Conservation (phyloP, 2,888 invertebrate species). For the Pyralis farinalis region DNA sequence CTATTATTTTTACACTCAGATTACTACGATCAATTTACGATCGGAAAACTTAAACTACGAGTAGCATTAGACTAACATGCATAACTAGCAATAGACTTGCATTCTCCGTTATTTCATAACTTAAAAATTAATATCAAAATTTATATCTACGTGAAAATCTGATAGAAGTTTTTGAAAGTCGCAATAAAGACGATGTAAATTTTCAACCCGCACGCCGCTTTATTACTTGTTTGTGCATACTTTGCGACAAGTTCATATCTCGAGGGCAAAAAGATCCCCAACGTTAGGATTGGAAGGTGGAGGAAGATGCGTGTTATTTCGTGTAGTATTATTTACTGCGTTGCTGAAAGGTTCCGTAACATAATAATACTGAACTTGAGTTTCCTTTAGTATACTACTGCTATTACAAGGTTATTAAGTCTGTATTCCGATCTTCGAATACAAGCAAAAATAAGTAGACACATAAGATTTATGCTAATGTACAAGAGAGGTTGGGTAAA, state of each 20-base stretch:
- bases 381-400: no score
- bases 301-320: constrained; percentile 4
- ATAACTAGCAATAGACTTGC: no score
- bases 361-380: not conserved
- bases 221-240: constrained; percentile 10
- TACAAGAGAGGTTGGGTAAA: no score
- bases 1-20: no score
- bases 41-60: no score
- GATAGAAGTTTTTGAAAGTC: constrained; percentile 1
- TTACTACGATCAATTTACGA: no score
- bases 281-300: constrained; percentile 8
- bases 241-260: constrained; percentile 8
- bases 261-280: constrained; percentile 6
- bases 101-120: no score
- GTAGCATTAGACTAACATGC: no score
- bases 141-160: not conserved
- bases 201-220: constrained; percentile 3
- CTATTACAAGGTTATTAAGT: no score
- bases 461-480: no score
- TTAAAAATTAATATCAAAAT: not conserved
- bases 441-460: no score
- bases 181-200: constrained; percentile 1
- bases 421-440: no score
- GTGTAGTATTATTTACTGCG: not conserved
- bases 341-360: not conserved